Evolutionary conservation across 2,888 invertebrate genomes (phyloP).

Genomic region (Tuta absoluta): DNA sequence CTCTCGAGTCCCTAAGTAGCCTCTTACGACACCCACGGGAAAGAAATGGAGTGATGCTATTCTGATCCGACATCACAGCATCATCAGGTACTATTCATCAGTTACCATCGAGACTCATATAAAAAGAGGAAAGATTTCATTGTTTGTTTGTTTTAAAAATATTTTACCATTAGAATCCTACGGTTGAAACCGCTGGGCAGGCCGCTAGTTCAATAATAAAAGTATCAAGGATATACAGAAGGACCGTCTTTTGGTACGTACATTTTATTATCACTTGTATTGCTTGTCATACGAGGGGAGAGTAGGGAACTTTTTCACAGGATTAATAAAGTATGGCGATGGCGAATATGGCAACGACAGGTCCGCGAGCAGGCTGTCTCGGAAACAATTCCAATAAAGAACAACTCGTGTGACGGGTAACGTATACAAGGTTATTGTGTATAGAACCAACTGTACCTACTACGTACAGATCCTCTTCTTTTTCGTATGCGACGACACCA

Average conservation of each 20-base stretch:
- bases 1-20: no score
- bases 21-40: no score
- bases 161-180: no score
- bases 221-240: background rate
- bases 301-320: conserved; percentile 23
- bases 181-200: no score
- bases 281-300: background rate
- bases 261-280: background rate
- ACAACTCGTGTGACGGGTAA: conserved; percentile 40
- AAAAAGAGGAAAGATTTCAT: no score
- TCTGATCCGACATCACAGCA: no score
- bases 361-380: conserved; percentile 31
- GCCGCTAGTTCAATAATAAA: background rate
- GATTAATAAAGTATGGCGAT: conserved; percentile 34
- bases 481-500: no score
- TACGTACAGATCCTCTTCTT: background rate
- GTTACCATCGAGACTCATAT: no score
- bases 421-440: conserved; percentile 35
- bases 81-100: no score
- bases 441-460: background rate
- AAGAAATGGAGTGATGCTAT: no score
- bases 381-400: conserved; percentile 42
- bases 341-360: conserved; percentile 37
- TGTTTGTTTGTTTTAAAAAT: no score
- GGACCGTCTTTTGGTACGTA: background rate